phyloP scores from a whole-genome alignment of 2,888 invertebrate genomes.

The Digitonthophagus gazella region DNA sequence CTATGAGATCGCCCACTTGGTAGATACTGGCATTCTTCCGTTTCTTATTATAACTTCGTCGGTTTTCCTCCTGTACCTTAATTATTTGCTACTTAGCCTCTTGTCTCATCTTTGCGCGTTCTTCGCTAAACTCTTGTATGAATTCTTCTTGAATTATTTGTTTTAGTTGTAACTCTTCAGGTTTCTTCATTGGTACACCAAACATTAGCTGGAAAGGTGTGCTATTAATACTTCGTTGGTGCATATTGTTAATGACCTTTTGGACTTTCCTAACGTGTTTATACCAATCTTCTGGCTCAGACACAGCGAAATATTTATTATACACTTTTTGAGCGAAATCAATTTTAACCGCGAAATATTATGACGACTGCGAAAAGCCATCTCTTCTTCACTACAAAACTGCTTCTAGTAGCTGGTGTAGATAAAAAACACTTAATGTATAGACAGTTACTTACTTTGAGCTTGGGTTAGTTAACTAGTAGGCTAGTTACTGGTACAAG shows the following conservation, averaged over 20 bases:
- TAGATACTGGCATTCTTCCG: conserved; percentile 29
- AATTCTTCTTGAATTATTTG: conserved; percentile 32
- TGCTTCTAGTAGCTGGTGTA: too few relatives aligned
- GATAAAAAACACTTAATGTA: too few relatives aligned
- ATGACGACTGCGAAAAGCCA: too few relatives aligned
- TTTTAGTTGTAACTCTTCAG: conserved; percentile 31
- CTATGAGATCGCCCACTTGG: conserved; percentile 36
- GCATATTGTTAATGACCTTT: conserved; percentile 2
- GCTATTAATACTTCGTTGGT: not conserved
- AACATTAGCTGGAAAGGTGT: not conserved
- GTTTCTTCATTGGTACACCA: not conserved
- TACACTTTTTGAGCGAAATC: too few relatives aligned
- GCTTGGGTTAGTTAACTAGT: too few relatives aligned
- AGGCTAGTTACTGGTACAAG: too few relatives aligned
- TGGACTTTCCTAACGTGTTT: too few relatives aligned
- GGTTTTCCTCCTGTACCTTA: conserved; percentile 32
- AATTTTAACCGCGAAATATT: too few relatives aligned
- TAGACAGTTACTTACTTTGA: too few relatives aligned
- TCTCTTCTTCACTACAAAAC: too few relatives aligned
- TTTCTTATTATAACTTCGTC: conserved; percentile 23
- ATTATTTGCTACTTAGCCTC: conserved; percentile 29
- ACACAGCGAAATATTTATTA: too few relatives aligned
- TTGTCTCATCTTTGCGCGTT: conserved; percentile 22
- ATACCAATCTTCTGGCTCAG: too few relatives aligned
- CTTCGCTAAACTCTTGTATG: conserved; percentile 28